Evolutionary conservation across 1,140 invertebrate genomes (phyloP).

Genomic region (Platorchestia sp.): DNA sequence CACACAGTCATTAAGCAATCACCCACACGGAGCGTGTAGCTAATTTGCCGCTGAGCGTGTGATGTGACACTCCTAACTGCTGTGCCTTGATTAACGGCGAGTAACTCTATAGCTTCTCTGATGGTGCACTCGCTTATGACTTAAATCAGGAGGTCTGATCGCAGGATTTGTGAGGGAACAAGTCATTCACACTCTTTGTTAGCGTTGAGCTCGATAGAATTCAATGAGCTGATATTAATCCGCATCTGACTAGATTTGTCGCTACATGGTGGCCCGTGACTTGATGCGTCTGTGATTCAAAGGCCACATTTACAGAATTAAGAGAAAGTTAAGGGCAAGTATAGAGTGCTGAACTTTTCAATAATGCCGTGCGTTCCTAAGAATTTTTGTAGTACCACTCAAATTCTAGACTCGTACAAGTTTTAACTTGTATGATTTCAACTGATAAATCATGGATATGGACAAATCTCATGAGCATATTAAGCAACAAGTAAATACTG

Average conservation of each 20-base stretch:
- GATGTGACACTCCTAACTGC: not conserved
- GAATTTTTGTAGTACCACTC: not conserved
- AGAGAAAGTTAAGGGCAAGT: not conserved
- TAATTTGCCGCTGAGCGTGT: not conserved
- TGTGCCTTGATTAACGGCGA: not conserved
- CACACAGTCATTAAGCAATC: not conserved
- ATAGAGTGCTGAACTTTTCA: not conserved
- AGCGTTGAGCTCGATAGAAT: not conserved
- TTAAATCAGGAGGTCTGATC: not conserved
- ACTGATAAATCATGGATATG: too few relatives aligned
- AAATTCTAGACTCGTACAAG: not conserved
- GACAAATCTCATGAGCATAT: too few relatives aligned
- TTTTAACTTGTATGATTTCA: too few relatives aligned
- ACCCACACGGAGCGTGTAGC: not conserved
- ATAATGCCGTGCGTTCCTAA: not conserved
- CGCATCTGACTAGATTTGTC: not conserved
- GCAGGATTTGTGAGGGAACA: not conserved
- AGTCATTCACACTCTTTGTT: not conserved
- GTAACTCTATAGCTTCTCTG: not conserved
- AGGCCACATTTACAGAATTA: not conserved
- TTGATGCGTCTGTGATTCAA: not conserved
- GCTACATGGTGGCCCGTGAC: not conserved
- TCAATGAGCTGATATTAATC: not conserved
- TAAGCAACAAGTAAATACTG: too few relatives aligned
- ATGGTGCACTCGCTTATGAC: not conserved